These are phyloP conservation scores for Plutomurus gul DNA, from an alignment of 1,140 invertebrate genomes.

Conservation along the genomic window DNA sequence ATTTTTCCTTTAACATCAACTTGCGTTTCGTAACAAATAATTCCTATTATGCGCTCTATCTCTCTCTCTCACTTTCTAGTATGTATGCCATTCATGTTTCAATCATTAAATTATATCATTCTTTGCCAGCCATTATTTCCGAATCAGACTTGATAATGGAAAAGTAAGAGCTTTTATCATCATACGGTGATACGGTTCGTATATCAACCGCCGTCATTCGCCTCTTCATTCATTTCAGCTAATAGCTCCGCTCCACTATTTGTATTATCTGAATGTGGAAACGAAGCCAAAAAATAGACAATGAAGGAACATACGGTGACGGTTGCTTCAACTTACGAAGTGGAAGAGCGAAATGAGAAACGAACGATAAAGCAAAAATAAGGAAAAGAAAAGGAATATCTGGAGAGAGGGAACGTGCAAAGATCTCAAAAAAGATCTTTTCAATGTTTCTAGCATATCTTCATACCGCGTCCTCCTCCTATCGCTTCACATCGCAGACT, in stretches of 20 bases:
- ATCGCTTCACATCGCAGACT: too few relatives aligned
- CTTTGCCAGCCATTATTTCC: too few relatives aligned
- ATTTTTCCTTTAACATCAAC: too few relatives aligned
- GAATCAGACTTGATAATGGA: neutral
- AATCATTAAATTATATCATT: constrained; percentile 23
- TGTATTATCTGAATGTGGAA: neutral
- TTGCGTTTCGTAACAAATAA: too few relatives aligned
- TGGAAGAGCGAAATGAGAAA: constrained; percentile 14
- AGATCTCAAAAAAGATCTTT: neutral
- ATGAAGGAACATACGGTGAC: constrained; percentile 2
- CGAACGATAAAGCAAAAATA: neutral
- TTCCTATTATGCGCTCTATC: neutral
- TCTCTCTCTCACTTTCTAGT: neutral
- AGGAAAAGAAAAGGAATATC: neutral
- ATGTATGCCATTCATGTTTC: neutral
- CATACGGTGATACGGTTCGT: too few relatives aligned
- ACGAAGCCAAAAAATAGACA: constrained; percentile 11
- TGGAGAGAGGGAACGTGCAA: too few relatives aligned
- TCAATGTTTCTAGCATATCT: too few relatives aligned
- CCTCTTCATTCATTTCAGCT: too few relatives aligned
- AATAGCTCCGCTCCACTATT: too few relatives aligned
- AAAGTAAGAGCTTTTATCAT: too few relatives aligned
- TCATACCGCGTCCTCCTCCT: too few relatives aligned
- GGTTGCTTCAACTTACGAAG: neutral
- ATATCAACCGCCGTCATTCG: too few relatives aligned